Conservation (phyloP, 2,888 invertebrate species). For the Eilema griseolum region DNA sequence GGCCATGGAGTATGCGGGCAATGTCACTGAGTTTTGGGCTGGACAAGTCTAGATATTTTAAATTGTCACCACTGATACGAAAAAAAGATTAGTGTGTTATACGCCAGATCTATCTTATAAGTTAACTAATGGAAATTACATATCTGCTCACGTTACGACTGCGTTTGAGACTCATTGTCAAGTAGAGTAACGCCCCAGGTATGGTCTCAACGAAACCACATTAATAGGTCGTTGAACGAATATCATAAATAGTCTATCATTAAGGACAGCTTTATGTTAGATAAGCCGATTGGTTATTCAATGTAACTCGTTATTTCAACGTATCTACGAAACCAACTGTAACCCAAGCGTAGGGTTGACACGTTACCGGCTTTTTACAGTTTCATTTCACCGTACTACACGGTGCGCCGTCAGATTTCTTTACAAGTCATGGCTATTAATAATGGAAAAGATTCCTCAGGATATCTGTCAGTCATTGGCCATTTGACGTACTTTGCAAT, state of each 20-base stretch:
- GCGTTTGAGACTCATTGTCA: too few relatives aligned
- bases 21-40: too few relatives aligned
- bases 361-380: neutral
- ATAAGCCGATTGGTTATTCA: neutral
- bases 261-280: neutral
- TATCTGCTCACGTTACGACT: too few relatives aligned
- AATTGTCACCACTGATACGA: too few relatives aligned
- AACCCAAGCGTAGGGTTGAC: neutral
- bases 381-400: neutral
- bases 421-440: neutral
- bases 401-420: neutral
- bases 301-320: neutral
- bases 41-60: too few relatives aligned
- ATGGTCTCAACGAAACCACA: neutral
- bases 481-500: too few relatives aligned
- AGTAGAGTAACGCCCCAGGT: too few relatives aligned
- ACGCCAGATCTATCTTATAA: too few relatives aligned
- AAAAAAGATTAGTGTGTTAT: too few relatives aligned
- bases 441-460: neutral
- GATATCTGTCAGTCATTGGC: too few relatives aligned
- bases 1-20: too few relatives aligned
- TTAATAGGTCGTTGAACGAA: neutral
- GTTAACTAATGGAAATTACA: too few relatives aligned
- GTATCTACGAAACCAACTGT: neutral
- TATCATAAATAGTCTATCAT: neutral